Evolutionary conservation across 2,113 vertebrate species (phyloP), one percentile per base, ranked within the genome.

Genomic region (Actinemys pallida): DNA sequence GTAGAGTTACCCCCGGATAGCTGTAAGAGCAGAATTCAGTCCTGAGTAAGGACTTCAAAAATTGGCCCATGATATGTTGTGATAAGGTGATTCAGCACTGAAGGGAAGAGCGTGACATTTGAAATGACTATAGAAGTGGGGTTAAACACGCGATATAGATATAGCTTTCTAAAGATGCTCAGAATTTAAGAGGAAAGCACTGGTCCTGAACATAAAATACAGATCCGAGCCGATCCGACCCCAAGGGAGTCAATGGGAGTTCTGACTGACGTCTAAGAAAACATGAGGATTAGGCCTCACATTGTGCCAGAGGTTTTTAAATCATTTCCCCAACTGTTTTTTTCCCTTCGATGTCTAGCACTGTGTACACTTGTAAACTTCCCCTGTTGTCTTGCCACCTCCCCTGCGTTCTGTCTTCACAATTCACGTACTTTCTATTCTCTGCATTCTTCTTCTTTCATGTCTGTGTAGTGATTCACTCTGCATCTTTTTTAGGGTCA

Each of bases 391-490:
- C 24, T 86, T 88, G 72, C 45, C 62, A 52, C 81, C 79, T 84
- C 29, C 88, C 76, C 53, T 65, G 57, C 42, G 42, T 35, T 89
- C 69, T 86, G 53, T 42, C 88, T 57, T 93, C 80, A 78, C 27
- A 56, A 75, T 52, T 91, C 84, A 83, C 50, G 52, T 14, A n/a
- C 69, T 96, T 95, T 97, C 94, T 95, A 81, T 97, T 97, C 93
- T 95, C 29, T 20, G 1, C 69, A 52, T 86, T 86, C 91, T 90
- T 93, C 89, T 94, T 78, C 84, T 96, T 96, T 94, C 92, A 81
- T 90, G 94, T 94, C 50, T 13, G 22, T 83, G 75, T 94, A 54
- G 78, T 96, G 94, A 97, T 96, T 97, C 96, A 94, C 81, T 47
- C 1, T 39, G 0, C 75, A 75, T 85, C 47, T 95, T 62, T 84